Base-by-base conservation (phyloP, 2,797 vertebrate species). In the Catharus ustulatus region DNA sequence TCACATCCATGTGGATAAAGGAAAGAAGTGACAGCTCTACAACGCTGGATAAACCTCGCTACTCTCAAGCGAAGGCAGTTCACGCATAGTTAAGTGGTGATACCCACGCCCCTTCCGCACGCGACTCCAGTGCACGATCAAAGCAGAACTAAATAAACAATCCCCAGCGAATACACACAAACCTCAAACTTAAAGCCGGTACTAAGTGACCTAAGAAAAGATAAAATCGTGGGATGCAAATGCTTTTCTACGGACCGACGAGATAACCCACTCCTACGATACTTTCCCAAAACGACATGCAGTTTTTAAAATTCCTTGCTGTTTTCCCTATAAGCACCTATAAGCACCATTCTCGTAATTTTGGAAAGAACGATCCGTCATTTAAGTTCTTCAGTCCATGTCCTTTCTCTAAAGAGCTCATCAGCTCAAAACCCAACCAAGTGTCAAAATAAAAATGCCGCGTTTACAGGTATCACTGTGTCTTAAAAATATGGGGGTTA, bases 321-420 rank as follows among this genome's bases (percentile, higher is more conserved):
- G 8, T n/a, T 72, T 63, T 79, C 12, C 0, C 5, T 34, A 64
- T 34, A 34, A n/a, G n/a, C n/a, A n/a, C n/a, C n/a, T n/a, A n/a
- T n/a, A n/a, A 87, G 17, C 9, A 38, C 10, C 5, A 15, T 30
- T 10, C 13, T 16, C 22, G 26, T 11, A 57, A 36, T 18, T 42
- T 29, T 17, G 7, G 15, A 71, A 52, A 2, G 2, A 82, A 26
- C 0, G 2, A 57, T 20, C 3, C 0, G 2, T 5, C 4, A 18
- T 30, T 69, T 72, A 4, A 5, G 5, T 36, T 40, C 30, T 48
- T 38, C 15, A 63, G 6, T 32, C 46, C 14, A 1, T 3, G 1
- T 24, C 5, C 15, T 64, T 73, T 8, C 1, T 13, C 11, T 72
- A 27, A 63, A 73, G 27, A 8, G 11, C 0, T 45, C 13, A 8